These are phyloP conservation scores for Acrobasis consociella DNA, from an alignment of 2,888 invertebrate genomes.

Conservation along the genomic window DNA sequence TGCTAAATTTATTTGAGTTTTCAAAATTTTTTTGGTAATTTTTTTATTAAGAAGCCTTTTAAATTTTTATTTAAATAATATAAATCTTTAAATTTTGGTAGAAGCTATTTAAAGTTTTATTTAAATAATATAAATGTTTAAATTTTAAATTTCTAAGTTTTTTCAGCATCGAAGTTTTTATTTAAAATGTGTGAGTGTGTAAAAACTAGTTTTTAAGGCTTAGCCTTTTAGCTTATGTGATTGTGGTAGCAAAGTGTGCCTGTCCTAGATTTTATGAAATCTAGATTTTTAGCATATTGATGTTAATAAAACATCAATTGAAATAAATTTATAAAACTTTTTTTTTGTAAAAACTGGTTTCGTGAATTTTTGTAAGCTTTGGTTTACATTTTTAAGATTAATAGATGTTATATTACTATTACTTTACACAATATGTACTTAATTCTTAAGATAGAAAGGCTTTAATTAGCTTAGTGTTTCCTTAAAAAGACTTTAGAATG, in stretches of 20 bases:
- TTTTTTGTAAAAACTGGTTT: neutral
- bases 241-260: slow-evolving; percentile 69
- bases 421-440: slow-evolving; percentile 35
- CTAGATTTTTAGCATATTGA: slow-evolving; percentile 33
- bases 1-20: no score
- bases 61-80: no score
- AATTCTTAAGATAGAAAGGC: slow-evolving; percentile 72
- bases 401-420: slow-evolving; percentile 16
- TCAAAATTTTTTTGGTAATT: no score
- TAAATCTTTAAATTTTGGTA: no score
- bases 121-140: neutral
- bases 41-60: no score
- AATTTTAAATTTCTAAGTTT: neutral
- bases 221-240: slow-evolving; percentile 63
- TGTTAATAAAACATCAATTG: slow-evolving; percentile 1
- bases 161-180: neutral
- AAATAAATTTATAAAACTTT: neutral
- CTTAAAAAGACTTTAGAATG: slow-evolving; percentile 75
- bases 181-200: slow-evolving; percentile 2
- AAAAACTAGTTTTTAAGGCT: slow-evolving; percentile 41
- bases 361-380: neutral
- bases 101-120: no score
- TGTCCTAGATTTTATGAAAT: slow-evolving; percentile 50
- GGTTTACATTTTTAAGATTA: neutral
- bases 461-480: slow-evolving; percentile 79